Evolutionary conservation across 92 coral and sea anemone genomes (phyloP).

Genomic region (Diadumene lineata): DNA sequence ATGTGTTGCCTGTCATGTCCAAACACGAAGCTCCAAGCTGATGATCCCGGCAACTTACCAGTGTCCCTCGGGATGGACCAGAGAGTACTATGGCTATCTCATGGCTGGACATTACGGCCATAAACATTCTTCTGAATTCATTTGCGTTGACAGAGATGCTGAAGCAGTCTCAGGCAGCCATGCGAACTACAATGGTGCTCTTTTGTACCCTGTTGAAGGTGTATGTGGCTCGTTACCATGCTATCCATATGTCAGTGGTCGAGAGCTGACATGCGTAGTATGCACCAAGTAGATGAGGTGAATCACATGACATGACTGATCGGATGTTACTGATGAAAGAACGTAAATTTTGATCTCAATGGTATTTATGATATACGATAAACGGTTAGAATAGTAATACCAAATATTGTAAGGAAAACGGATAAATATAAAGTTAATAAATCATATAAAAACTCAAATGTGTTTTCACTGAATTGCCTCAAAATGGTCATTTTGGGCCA

Average conservation of each 20-base stretch:
- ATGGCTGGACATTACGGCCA: slow-evolving; percentile 42
- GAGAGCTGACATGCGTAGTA: slow-evolving; percentile 69
- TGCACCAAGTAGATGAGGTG: slow-evolving; percentile 47
- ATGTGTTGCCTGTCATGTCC: slow-evolving; percentile 67
- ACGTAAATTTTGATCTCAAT: too few species aligned
- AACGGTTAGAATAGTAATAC: too few species aligned
- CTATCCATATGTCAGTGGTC: slow-evolving; percentile 18
- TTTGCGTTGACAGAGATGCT: slow-evolving; percentile 57
- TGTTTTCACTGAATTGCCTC: too few species aligned
- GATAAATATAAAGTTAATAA: too few species aligned
- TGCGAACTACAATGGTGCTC: slow-evolving; percentile 40
- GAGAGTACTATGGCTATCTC: slow-evolving; percentile 76
- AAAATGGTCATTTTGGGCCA: too few species aligned
- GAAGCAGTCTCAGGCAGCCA: slow-evolving; percentile 32
- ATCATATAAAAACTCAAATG: too few species aligned
- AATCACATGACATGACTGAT: not conserved
- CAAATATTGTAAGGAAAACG: too few species aligned
- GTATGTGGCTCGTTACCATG: slow-evolving; percentile 54
- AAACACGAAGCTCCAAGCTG: slow-evolving; percentile 63
- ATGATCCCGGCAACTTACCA: slow-evolving; percentile 67
- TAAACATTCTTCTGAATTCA: slow-evolving; percentile 24
- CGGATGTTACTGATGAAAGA: not conserved
- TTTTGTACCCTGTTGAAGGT: slow-evolving; percentile 52
- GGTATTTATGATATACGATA: too few species aligned
- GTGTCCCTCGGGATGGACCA: slow-evolving; percentile 74